phyloP scores from a whole-genome alignment of 1,140 invertebrate genomes.

The Calephelis nemesis region DNA sequence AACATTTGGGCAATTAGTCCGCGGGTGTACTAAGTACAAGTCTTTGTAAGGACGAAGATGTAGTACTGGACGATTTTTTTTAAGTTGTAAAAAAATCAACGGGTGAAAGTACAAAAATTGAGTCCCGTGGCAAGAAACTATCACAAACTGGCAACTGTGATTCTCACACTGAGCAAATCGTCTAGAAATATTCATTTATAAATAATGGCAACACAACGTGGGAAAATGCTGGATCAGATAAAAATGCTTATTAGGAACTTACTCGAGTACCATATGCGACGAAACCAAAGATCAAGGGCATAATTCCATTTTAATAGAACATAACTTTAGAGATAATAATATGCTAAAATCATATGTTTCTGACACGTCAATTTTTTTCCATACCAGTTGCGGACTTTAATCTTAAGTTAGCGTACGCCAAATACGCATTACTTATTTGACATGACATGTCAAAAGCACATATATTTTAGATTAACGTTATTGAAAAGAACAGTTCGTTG shows the following conservation, averaged over 20 bases:
- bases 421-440: no score
- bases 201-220: neutral
- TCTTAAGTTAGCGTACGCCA: no score
- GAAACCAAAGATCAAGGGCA: neutral
- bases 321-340: slow-evolving; percentile 1
- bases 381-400: no score
- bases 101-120: slow-evolving; percentile 39
- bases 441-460: no score
- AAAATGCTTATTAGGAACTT: slow-evolving; percentile 3
- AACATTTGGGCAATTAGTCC: slow-evolving; percentile 41
- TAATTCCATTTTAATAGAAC: neutral
- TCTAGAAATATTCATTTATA: neutral
- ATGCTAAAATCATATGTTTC: no score
- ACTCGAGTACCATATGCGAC: neutral
- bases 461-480: no score
- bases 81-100: slow-evolving; percentile 39
- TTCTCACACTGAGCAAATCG: slow-evolving; percentile 40
- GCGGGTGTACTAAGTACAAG: slow-evolving; percentile 72
- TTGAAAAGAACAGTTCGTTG: neutral
- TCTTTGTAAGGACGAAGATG: slow-evolving; percentile 76
- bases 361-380: no score
- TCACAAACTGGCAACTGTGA: slow-evolving; percentile 47
- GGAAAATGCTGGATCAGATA: slow-evolving; percentile 6
- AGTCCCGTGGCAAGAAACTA: slow-evolving; percentile 67
- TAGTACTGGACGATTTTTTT: slow-evolving; percentile 71